Evolutionary conservation across 1,140 invertebrate genomes (phyloP).

Genomic region (Euura saliciscinereae): DNA sequence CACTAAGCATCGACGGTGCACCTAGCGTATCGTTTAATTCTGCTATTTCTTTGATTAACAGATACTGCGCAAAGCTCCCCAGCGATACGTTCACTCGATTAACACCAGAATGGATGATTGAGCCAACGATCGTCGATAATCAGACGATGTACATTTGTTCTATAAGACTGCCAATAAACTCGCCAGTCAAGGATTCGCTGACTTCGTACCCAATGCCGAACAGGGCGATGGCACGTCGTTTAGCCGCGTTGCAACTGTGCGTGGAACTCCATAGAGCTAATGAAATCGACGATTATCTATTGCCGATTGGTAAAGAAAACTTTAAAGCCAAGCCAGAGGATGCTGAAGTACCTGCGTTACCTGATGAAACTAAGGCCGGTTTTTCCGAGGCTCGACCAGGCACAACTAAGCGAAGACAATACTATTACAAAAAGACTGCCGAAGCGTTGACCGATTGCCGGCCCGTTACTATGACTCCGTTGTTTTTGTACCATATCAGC

Average conservation of each 20-base stretch:
- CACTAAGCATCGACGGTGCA: conserved; percentile 56
- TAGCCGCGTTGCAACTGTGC: conserved; percentile 88
- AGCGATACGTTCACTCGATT: conserved; percentile 98
- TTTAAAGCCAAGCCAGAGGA: conserved; percentile 67
- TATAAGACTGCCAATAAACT: conserved; percentile 95
- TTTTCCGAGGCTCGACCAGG: conserved; percentile 80
- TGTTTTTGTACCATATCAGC: conserved; percentile 83
- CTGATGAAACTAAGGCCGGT: conserved; percentile 54
- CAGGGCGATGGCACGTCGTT: conserved; percentile 79
- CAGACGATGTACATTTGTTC: conserved; percentile 72
- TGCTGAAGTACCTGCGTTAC: conserved; percentile 53
- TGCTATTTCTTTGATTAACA: conserved; percentile 85
- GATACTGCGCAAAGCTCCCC: conserved; percentile 97
- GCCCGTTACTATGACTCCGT: conserved; percentile 62
- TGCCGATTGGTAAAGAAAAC: conserved; percentile 90
- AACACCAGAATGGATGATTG: conserved; percentile 82
- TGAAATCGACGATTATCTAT: conserved; percentile 89
- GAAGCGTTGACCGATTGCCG: conserved; percentile 72
- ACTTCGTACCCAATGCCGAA: conserved; percentile 80
- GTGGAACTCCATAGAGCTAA: conserved; percentile 79
- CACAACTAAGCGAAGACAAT: conserved; percentile 94
- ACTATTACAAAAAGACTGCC: conserved; percentile 93
- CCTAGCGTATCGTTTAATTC: conserved; percentile 73
- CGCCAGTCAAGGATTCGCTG: conserved; percentile 88
- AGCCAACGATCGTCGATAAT: conserved; percentile 58